Base-by-base conservation (phyloP, 2,113 vertebrate genomes). In the Halichoeres trimaculatus region DNA sequence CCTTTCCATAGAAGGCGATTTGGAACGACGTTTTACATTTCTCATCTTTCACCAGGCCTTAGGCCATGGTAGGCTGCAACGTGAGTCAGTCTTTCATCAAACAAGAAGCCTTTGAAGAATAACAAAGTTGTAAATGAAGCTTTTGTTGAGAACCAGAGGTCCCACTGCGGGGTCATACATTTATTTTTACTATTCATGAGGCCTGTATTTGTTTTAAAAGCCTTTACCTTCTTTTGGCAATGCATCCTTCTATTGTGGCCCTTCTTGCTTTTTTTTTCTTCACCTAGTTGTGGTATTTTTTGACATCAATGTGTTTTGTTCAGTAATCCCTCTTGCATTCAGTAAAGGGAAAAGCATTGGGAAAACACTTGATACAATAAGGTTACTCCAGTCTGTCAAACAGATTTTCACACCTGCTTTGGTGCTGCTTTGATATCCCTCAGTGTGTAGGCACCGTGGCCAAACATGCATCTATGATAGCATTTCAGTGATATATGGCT, bases 341-440 rank as follows among this genome's bases (percentile, higher is more conserved):
- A 26, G 22, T 40, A 12, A 48, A 12, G 55, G 52, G 66, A 36
- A 56, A 70, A 11, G 50, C n/a, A 17, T 45, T 8, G 13, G 16
- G 1, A 52, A 40, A 22, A 12, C 57, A 26, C 54, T 54, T 34
- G 40, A 30, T 48, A 43, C 47, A 62, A 70, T 16, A 13, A 1
- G 59, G 71, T 55, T 61, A 66, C 50, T 34, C 7, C 16, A 55
- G 40, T 11, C 34, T 75, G 23, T 61, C 41, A 55, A 34, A 59
- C 30, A 16, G 34, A 43, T 77, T 73, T 82, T 53, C 45, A 38
- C 43, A 53, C 62, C 57, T 58, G 34, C 43, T 52, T 53, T 52
- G n/a, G 1, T 23, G 47, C 24, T 14, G 40, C 40, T 41, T 16
- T 16, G 40, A 41, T 19, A 19, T 45, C 8, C 1, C 38, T 40